phyloP scores from a whole-genome alignment of 2,113 vertebrate genomes.

The Gopherus flavomarginatus region DNA sequence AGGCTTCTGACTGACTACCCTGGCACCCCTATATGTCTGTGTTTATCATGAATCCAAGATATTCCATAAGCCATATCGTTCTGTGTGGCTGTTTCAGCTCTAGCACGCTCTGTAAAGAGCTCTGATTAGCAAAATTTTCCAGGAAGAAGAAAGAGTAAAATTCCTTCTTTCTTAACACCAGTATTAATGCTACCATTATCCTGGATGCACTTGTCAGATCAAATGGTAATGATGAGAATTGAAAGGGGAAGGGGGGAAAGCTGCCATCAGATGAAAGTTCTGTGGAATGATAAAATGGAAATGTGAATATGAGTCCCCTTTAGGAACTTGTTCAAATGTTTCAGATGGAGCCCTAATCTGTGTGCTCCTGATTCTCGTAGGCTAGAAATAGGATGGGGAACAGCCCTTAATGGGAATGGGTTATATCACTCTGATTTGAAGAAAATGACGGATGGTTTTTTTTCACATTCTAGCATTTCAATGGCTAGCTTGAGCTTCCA shows the following conservation, averaged over 20 bases:
- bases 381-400: not conserved
- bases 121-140: not conserved
- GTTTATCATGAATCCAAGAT: not conserved
- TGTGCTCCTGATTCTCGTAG: not conserved
- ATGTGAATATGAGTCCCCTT: not conserved
- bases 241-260: not conserved
- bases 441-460: rapidly evolving
- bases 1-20: not conserved
- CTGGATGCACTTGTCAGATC: not conserved
- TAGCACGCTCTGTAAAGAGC: rapidly evolving
- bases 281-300: not conserved
- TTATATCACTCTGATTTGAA: rapidly evolving
- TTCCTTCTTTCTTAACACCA: not conserved
- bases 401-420: not conserved
- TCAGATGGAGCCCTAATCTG: rapidly evolving
- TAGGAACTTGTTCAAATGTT: rapidly evolving
- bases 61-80: not conserved
- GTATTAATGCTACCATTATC: not conserved
- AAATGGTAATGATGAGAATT: not conserved
- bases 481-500: not conserved
- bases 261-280: not conserved
- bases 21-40: not conserved
- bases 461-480: rapidly evolving
- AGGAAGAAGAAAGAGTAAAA: not conserved
- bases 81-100: rapidly evolving